Evolutionary conservation across 2,888 invertebrate genomes (phyloP).

Genomic region (Chironomus tentans): DNA sequence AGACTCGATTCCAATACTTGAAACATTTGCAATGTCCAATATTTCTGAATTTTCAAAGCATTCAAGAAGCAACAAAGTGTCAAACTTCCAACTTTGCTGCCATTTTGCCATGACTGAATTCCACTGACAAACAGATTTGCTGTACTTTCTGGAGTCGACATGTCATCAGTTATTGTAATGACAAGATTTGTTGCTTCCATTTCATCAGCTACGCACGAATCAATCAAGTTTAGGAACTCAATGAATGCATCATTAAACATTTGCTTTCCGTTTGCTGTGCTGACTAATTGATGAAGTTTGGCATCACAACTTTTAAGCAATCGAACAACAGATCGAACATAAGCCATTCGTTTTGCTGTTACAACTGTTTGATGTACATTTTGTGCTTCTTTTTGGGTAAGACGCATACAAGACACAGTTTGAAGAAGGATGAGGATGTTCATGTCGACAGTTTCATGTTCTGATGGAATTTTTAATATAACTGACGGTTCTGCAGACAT

Average conservation of each 20-base stretch:
- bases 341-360: constrained; percentile 38
- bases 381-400: constrained; percentile 29
- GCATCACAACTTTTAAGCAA: constrained; percentile 36
- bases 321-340: constrained; percentile 37
- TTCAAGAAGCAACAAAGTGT: constrained; percentile 35
- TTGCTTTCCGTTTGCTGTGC: constrained; percentile 34
- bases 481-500: constrained; percentile 62
- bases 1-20: constrained; percentile 38
- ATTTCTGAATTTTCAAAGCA: constrained; percentile 38
- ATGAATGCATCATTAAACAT: constrained; percentile 16
- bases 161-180: constrained; percentile 38
- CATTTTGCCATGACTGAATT: constrained; percentile 38
- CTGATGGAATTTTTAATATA: constrained; percentile 46
- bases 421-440: constrained; percentile 38
- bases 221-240: constrained; percentile 1
- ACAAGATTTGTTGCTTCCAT: constrained; percentile 38
- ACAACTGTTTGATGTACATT: constrained; percentile 31
- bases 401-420: constrained; percentile 27
- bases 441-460: constrained; percentile 48
- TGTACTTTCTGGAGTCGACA: constrained; percentile 38
- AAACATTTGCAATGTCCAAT: constrained; percentile 36
- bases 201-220: constrained; percentile 32
- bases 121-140: constrained; percentile 39
- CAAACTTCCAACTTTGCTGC: constrained; percentile 34
- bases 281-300: constrained; percentile 38